These are phyloP conservation scores for Lerema accius DNA, from an alignment of 1,140 invertebrate genomes.

Conservation along the genomic window DNA sequence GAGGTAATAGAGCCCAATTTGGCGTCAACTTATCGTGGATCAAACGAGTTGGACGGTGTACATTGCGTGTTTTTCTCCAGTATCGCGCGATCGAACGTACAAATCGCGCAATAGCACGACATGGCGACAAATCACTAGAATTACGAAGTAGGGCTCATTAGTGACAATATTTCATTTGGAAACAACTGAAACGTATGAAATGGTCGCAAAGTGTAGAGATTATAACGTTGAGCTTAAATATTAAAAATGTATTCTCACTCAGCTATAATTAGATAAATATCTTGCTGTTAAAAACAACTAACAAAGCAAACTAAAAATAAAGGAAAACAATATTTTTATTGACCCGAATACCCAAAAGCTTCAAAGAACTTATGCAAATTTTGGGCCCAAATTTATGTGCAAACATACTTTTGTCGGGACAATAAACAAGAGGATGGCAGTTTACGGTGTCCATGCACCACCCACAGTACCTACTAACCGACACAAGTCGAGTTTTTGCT, in stretches of 20 bases:
- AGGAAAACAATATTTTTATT: no score
- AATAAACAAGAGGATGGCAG: slow-evolving; percentile 50
- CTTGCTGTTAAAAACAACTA: no score
- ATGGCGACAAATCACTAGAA: slow-evolving; percentile 67
- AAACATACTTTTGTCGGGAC: slow-evolving; percentile 28
- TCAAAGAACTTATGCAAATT: slow-evolving; percentile 7
- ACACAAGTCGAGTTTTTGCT: slow-evolving; percentile 59
- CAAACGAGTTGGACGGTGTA: slow-evolving; percentile 19
- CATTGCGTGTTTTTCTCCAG: slow-evolving; percentile 30
- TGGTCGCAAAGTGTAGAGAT: slow-evolving; percentile 17
- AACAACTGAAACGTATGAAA: slow-evolving; percentile 48
- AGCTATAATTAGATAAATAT: not conserved
- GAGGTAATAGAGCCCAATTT: slow-evolving; percentile 23
- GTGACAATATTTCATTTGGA: slow-evolving; percentile 53
- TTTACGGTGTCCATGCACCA: slow-evolving; percentile 54
- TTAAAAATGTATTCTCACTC: not conserved
- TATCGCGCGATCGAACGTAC: slow-evolving; percentile 48
- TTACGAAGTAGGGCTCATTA: slow-evolving; percentile 66
- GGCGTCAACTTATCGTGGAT: slow-evolving; percentile 26
- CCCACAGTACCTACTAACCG: slow-evolving; percentile 63
- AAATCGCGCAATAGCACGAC: slow-evolving; percentile 48
- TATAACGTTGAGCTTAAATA: slow-evolving; percentile 11
- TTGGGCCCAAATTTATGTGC: slow-evolving; percentile 4
- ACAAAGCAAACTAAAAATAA: no score
- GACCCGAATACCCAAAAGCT: not conserved